Evolutionary conservation across 2,113 vertebrate genomes (phyloP).

Genomic region (Notiomystis cincta): DNA sequence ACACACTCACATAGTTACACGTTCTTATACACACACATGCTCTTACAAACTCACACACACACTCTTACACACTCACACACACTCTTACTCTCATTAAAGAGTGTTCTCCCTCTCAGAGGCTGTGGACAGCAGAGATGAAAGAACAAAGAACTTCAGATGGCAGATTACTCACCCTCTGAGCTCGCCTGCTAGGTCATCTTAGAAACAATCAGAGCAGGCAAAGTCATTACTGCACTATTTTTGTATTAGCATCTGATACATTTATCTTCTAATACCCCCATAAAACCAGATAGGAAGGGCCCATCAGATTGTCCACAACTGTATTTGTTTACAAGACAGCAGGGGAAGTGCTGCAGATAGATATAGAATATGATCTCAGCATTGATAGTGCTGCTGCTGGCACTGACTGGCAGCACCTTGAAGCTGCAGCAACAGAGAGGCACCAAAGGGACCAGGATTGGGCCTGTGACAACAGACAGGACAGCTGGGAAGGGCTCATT

Average conservation of each 20-base stretch:
- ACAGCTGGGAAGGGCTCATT: background rate
- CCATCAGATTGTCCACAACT: background rate
- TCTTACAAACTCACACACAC: background rate
- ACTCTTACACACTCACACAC: background rate
- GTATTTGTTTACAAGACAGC: background rate
- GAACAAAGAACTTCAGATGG: constrained; percentile 25
- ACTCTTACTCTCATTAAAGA: background rate
- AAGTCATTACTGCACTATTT: constrained; percentile 7
- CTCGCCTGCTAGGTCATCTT: background rate
- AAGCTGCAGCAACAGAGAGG: background rate
- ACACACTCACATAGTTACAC: background rate
- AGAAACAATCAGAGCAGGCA: constrained; percentile 10
- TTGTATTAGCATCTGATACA: background rate
- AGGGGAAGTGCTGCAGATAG: background rate
- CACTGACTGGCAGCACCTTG: background rate
- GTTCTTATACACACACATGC: background rate
- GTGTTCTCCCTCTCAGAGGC: background rate
- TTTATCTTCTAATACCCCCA: constrained; percentile 1
- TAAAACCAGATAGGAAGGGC: background rate
- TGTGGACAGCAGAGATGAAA: background rate
- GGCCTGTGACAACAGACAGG: background rate
- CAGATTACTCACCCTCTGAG: background rate
- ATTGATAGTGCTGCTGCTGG: background rate
- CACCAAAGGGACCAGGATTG: background rate
- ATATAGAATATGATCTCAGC: background rate